phyloP scores from a whole-genome alignment of 2,797 vertebrate genomes.

The Yasuhikotakia modesta region DNA sequence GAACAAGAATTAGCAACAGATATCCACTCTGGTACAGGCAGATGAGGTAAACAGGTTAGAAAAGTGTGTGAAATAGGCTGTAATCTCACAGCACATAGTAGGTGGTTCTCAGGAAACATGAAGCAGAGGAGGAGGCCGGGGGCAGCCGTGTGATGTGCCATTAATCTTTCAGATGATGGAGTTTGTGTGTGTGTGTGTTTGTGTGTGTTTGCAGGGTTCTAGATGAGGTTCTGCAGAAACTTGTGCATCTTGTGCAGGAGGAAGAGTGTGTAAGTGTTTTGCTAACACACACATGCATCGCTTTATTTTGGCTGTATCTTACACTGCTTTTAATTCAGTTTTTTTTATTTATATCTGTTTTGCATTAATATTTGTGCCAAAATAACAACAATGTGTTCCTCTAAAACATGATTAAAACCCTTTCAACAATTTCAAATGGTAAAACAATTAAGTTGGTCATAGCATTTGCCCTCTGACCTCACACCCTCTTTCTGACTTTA shows the following conservation, averaged over 20 bases:
- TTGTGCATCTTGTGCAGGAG: slow-evolving; percentile 89
- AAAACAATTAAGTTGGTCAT: no score
- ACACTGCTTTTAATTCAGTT: no score
- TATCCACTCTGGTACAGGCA: slow-evolving; percentile 13
- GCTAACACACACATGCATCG: not conserved
- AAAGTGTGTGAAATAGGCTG: slow-evolving; percentile 28
- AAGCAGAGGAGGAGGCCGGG: slow-evolving; percentile 17
- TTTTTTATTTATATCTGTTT: no score
- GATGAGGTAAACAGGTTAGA: slow-evolving; percentile 25
- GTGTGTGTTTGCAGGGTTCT: slow-evolving; percentile 78
- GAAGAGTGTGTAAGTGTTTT: slow-evolving; percentile 90
- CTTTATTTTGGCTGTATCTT: no score
- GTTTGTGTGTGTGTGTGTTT: slow-evolving; percentile 47
- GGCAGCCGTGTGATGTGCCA: slow-evolving; percentile 32
- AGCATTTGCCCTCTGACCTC: no score
- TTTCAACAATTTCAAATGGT: no score
- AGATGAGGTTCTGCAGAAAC: slow-evolving; percentile 89
- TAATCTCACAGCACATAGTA: slow-evolving; percentile 26
- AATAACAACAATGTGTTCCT: no score
- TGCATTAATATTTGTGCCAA: no score
- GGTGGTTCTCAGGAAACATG: slow-evolving; percentile 23
- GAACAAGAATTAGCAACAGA: slow-evolving; percentile 10
- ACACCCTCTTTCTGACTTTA: not conserved
- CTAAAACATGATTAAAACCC: no score
- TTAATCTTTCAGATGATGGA: slow-evolving; percentile 30